Evolutionary conservation across 2,888 invertebrate species (phyloP), one percentile per base, ranked within the genome.

Genomic region (Agrilus cyanescens): DNA sequence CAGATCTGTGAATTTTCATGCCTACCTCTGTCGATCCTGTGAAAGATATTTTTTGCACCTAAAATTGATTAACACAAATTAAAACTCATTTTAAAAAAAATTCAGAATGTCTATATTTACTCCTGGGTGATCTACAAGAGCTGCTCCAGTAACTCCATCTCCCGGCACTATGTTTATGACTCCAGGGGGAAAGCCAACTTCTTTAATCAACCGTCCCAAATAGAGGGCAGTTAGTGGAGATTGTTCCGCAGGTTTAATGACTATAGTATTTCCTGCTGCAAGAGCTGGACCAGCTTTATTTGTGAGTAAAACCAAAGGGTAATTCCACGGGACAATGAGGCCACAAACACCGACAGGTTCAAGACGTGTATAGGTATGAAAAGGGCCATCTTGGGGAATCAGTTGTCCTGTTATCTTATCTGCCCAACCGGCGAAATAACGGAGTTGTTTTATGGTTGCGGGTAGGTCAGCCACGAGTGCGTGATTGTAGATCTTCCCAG

Each of bases 261-360:
- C 76, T 8, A 93, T 73, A 0, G 86, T 85, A 64, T 90, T 80
- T 56, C 84, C 85, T 31, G 82, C 76, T 1, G 83, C 81, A 39
- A 86, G 64, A 3, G 86, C 86, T 0, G 86, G 85, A 8, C 51
- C 65, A 32, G 96, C 70, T 70, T 97, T 97, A 96, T 95, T 96
- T 10, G 90, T 80, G 61, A 87, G 82, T 95, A 97, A 96, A 55
- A 96, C 64, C 47, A 88, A 61, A 0, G 89, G 93, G 65, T 91
- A 93, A 69, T 94, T 94, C 93, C 93, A 94, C 0, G 94, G 93
- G 50, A 90, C 89, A 47, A 94, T 93, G 68, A 90, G 90, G 3
- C 85, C 93, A 65, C 90, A 91, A 1, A 94, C 88, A 8, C 94
- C 94, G n/a, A 93, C 85, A 0, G 94, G 93, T 61, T 94, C 93